Evolutionary conservation across 2,113 vertebrate genomes (phyloP).

Genomic region (Myanophis thanlyinensis): DNA sequence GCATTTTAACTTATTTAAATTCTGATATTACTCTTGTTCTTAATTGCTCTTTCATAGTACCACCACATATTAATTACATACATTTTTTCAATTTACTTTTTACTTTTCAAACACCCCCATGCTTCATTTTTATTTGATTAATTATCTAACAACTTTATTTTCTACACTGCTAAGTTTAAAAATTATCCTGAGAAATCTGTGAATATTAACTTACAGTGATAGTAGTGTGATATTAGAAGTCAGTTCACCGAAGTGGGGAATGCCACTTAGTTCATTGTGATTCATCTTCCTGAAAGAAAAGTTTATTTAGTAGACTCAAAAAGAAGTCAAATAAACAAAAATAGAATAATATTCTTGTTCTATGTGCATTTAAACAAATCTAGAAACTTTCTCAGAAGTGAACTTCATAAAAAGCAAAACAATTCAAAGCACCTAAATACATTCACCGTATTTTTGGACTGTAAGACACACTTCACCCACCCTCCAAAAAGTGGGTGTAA

Average conservation of each 20-base stretch:
- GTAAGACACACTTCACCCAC: too few species aligned
- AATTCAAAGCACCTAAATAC: neutral
- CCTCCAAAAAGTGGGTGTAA: too few species aligned
- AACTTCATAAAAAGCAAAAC: conserved; percentile 5
- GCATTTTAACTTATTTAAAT: neutral
- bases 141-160: neutral
- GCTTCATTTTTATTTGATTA: neutral
- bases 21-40: conserved; percentile 11
- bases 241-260: conserved; percentile 86
- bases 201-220: conserved; percentile 85
- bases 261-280: conserved; percentile 87
- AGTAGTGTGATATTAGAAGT: conserved; percentile 88
- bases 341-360: neutral
- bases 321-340: neutral
- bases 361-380: neutral
- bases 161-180: neutral
- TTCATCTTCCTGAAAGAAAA: conserved; percentile 84
- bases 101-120: conserved; percentile 10
- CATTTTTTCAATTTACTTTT: neutral
- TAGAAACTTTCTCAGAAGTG: neutral
- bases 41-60: neutral
- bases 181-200: neutral
- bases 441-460: too few species aligned
- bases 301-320: conserved; percentile 32
- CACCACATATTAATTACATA: neutral